phyloP scores from a whole-genome alignment of 2,797 vertebrate species.

The Thalassophryne amazonica region DNA sequence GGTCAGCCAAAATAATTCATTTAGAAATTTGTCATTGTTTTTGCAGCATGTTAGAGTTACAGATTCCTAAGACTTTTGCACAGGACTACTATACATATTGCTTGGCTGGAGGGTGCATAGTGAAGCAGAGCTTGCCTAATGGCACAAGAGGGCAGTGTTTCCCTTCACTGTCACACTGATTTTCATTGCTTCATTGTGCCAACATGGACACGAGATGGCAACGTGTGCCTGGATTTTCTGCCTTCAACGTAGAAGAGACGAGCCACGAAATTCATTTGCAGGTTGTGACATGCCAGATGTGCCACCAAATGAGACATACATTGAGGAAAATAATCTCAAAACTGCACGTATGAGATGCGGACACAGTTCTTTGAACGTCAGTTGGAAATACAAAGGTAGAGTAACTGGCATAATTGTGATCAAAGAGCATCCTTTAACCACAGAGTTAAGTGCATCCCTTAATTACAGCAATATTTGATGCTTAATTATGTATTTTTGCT shows the following conservation, averaged over 20 bases:
- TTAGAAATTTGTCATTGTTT: no score
- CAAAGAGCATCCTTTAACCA: not conserved
- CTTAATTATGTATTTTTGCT: not conserved
- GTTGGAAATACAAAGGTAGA: no score
- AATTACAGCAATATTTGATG: not conserved
- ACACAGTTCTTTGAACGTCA: not conserved
- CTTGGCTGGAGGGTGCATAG: no score
- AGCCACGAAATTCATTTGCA: not conserved
- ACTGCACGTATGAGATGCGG: not conserved
- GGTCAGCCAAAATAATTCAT: no score
- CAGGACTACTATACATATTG: no score
- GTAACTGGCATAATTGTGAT: no score
- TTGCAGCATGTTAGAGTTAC: no score
- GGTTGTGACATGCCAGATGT: conserved; percentile 5
- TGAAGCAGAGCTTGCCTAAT: not conserved
- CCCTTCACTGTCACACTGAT: not conserved
- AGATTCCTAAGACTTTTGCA: no score
- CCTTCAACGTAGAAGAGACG: not conserved
- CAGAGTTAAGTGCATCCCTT: not conserved
- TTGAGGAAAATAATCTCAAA: not conserved
- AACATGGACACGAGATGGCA: conserved; percentile 51
- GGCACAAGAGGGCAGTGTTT: conserved; percentile 24
- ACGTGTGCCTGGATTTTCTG: not conserved
- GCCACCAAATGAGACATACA: conserved; percentile 12
- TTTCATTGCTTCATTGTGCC: not conserved